Evolutionary conservation across 2,888 invertebrate genomes (phyloP).

Genomic region (Tillus elongatus): DNA sequence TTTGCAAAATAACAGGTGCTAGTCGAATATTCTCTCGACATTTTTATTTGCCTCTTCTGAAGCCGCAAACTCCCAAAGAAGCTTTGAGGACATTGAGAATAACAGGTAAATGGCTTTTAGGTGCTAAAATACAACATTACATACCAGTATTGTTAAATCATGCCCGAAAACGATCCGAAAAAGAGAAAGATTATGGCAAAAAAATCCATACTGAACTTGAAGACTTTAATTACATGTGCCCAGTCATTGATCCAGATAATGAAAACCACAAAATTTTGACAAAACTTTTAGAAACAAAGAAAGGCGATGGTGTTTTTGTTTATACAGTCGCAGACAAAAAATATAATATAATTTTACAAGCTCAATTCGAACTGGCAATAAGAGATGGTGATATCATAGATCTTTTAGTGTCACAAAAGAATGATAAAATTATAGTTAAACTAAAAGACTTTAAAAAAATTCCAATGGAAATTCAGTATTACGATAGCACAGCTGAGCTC

Average conservation of each 20-base stretch:
- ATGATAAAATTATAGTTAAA: slow-evolving; percentile 64
- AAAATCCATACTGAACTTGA: slow-evolving; percentile 57
- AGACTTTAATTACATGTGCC: slow-evolving; percentile 67
- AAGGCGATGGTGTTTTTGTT: slow-evolving; percentile 54
- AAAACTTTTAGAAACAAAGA: slow-evolving; percentile 52
- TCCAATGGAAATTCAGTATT: slow-evolving; percentile 46
- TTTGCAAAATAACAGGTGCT: slow-evolving; percentile 75
- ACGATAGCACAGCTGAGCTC: slow-evolving; percentile 37
- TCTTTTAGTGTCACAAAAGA: slow-evolving; percentile 66
- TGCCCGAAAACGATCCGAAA: slow-evolving; percentile 37
- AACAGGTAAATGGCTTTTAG: slow-evolving; percentile 66
- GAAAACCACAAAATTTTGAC: slow-evolving; percentile 56
- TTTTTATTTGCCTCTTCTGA: slow-evolving; percentile 73
- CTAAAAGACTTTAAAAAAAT: slow-evolving; percentile 65
- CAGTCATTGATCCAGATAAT: slow-evolving; percentile 58
- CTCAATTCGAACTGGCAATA: slow-evolving; percentile 65
- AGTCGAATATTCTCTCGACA: slow-evolving; percentile 72
- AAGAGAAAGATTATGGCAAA: slow-evolving; percentile 49
- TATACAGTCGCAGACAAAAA: slow-evolving; percentile 66
- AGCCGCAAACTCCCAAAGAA: slow-evolving; percentile 73
- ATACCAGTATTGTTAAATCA: slow-evolving; percentile 62
- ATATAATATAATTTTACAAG: slow-evolving; percentile 66
- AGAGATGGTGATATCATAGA: slow-evolving; percentile 68
- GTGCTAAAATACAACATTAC: slow-evolving; percentile 69
- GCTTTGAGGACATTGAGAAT: slow-evolving; percentile 73